These are phyloP conservation scores for Gari tellinella DNA, from an alignment of 2,888 invertebrate species.

Conservation along the genomic window DNA sequence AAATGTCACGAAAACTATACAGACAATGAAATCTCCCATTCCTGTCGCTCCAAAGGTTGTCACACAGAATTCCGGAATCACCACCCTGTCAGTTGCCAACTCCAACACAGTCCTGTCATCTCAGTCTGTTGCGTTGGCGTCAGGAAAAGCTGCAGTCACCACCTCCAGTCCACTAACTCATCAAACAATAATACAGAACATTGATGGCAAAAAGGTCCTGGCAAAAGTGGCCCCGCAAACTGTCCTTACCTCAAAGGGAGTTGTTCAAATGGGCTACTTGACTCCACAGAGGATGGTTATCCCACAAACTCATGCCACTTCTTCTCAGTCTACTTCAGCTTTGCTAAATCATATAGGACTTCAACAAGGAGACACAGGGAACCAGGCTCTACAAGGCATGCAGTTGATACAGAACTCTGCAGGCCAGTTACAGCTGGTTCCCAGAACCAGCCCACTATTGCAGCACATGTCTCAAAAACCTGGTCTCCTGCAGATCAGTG, in stretches of 20 bases:
- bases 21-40: conserved; percentile 80
- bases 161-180: not conserved
- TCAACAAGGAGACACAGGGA: conserved; percentile 1
- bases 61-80: conserved; percentile 48
- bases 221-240: conserved; percentile 66
- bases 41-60: conserved; percentile 70
- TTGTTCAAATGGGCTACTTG: conserved; percentile 66
- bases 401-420: conserved; percentile 38
- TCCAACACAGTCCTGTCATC: conserved; percentile 17
- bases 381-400: conserved; percentile 17
- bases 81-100: conserved; percentile 39
- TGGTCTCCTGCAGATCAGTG: not conserved
- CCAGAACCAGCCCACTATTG: conserved; percentile 21
- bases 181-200: conserved; percentile 21
- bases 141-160: not conserved
- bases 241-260: conserved; percentile 60
- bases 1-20: conserved; percentile 78
- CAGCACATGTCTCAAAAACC: conserved; percentile 22
- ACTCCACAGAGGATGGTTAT: conserved; percentile 70
- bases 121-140: conserved; percentile 2
- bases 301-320: conserved; percentile 8
- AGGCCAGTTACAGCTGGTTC: conserved; percentile 34
- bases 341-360: conserved; percentile 28
- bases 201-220: conserved; percentile 62
- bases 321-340: conserved; percentile 12